Conservation (phyloP, 2,797 vertebrate genomes). For the Myoxocephalus aenaeus region DNA sequence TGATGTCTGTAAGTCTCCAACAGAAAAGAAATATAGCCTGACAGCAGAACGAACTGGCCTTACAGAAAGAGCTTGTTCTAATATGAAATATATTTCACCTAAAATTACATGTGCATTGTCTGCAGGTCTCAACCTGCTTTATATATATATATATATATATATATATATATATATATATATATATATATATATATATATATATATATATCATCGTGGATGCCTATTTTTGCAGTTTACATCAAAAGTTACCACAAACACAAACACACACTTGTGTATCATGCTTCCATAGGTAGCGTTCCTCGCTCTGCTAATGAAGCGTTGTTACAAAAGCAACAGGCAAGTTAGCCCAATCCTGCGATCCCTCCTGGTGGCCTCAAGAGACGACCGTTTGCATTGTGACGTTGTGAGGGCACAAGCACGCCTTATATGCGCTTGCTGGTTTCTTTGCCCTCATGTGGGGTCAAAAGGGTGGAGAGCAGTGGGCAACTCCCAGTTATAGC, state of each 20-base stretch:
- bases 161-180: not conserved
- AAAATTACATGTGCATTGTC: not conserved
- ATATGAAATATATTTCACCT: not conserved
- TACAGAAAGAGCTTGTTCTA: not conserved
- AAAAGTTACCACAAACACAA: not conserved
- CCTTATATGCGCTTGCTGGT: constrained; percentile 9
- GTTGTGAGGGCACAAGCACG: constrained; percentile 13
- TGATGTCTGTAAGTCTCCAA: constrained; percentile 9
- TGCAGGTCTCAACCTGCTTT: not conserved
- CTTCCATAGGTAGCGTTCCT: constrained; percentile 38
- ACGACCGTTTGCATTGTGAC: constrained; percentile 22
- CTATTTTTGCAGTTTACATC: constrained; percentile 2
- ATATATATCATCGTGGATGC: no score
- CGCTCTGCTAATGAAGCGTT: constrained; percentile 43
- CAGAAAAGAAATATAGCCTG: not conserved
- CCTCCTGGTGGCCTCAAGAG: constrained; percentile 49
- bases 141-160: not conserved
- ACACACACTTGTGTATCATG: not conserved
- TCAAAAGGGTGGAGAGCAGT: constrained; percentile 68
- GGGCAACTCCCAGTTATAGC: constrained; percentile 64
- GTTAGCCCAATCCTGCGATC: constrained; percentile 54
- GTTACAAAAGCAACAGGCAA: constrained; percentile 61
- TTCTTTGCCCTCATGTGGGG: constrained; percentile 58
- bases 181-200: not conserved
- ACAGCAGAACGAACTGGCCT: constrained; percentile 1